Evolutionary conservation across 2,797 vertebrate species (phyloP), one percentile per base, ranked within the genome.

Genomic region (Pseudochirops cupreus): DNA sequence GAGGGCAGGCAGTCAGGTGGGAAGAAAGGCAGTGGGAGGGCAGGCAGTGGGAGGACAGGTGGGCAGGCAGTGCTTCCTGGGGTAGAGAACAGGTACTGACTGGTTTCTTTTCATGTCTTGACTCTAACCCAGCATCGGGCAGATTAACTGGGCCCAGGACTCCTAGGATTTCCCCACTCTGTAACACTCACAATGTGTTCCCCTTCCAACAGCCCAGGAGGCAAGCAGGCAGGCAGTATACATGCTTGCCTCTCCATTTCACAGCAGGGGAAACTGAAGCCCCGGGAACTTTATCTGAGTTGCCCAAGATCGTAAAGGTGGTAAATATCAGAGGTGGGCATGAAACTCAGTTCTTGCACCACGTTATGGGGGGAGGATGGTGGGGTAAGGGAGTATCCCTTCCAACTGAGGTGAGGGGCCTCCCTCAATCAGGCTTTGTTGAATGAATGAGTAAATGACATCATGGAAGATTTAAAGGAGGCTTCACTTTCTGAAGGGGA

Each of bases 311-410:
- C 39, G 46, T 2, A 26, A 0, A 82, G 74, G 74, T 82, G 74
- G n/a, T 39, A 46, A 82, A 46, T 39, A 82, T 39, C 74, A 82
- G 74, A 46, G 9, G 74, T 82, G 74, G 39, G 0, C 18, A 82
- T 46, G 39, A 21, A 82, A 39, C 6, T n/a, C 6, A 67, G 33
- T 14, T 67, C 14, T n/a, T 67, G 13, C 5, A 67, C 4, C 33
- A 16, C 33, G 5, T n/a, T 82, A 26, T 98, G 93, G 94, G 94
- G 96, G 59, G 95, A 97, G 57, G 96, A 55, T 39, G 54, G 58
- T 52, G 21, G 91, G 28, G 31, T 39, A 91, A 92, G 91, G 50
- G 31, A 89, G 26, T 24, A 95, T 94, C 52, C 57, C n/a, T 31
- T 91, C 92, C 58, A 92, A 5, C 67, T 21, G 67, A 93, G 53